Evolutionary conservation across 2,888 invertebrate species (phyloP), one percentile per base, ranked within the genome.

Genomic region (Drosophila dives): DNA sequence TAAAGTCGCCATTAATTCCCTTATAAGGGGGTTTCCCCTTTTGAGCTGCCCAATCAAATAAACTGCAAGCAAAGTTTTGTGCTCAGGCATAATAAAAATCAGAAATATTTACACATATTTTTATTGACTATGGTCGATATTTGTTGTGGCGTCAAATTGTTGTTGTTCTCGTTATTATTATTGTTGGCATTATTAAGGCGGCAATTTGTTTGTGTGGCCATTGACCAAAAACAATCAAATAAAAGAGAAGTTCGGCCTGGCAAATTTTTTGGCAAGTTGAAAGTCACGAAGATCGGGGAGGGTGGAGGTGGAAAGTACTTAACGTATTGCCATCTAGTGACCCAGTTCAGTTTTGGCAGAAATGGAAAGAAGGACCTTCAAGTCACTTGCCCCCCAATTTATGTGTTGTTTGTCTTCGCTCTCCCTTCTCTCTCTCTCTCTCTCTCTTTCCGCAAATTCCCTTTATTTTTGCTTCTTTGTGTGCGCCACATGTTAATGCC

Each of bases 401-500:
- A 79, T 81, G 67, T 77, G 82, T 77, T 72, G 74, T 79, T 81
- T 76, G 76, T 72, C 61, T 70, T 67, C 23, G 1, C 55, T 65
- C 54, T 68, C 7, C 5, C 5, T 49, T 64, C 12, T 53, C 55
- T 65, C 60, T 42, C 42, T 36, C 38, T 34, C 36, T 59, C 5
- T 40, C 59, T 56, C 48, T 69, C 42, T 49, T 15, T 49, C 49
- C 2, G 23, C 23, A 8, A 3, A 17, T 64, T 61, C 45, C 54
- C 55, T 64, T 69, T 66, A 58, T 65, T 56, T 67, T 73, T 58
- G 36, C 15, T 20, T 12, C 66, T 59, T 50, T 68, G 81, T 83
- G 74, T 80, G 82, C 63, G 84, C 72, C 84, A 86, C 84, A 86
- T 84, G 84, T 80, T 84, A 80, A 84, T 84, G 86, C 77, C 70